A percentile compares a stretch with the other conserved stretches of the same genome.
Conservation (phyloP, 2,888 invertebrate genomes). For the Rhorus exstirpatorius region DNA sequence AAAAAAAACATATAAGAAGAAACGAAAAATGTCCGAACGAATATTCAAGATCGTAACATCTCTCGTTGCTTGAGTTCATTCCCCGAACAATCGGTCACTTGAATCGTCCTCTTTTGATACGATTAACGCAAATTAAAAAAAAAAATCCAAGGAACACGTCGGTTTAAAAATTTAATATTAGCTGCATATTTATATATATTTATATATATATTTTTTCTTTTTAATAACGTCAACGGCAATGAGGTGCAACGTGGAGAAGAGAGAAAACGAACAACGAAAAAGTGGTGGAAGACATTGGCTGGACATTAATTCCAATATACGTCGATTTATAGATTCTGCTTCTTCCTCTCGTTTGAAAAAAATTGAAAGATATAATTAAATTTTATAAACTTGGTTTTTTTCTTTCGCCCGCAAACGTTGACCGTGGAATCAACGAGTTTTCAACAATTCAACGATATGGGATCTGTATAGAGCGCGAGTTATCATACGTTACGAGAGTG, state of each 20-base stretch:
- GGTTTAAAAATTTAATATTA: constrained; percentile 1
- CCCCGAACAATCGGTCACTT: neutral
- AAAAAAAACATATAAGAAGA: constrained; percentile 17
- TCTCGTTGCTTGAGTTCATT: constrained; percentile 21
- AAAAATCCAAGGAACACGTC: neutral
- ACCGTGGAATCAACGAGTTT: constrained; percentile 30
- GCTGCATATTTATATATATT: too few species aligned
- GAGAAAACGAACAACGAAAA: constrained; percentile 13
- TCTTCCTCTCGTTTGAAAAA: neutral
- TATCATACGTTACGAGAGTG: neutral
- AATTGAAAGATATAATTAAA: neutral
- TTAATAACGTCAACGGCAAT: constrained; percentile 38
- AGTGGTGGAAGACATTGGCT: constrained; percentile 23
- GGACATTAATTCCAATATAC: constrained; percentile 7
- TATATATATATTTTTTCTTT: too few species aligned
- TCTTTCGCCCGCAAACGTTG: neutral
- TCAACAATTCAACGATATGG: constrained; percentile 40
- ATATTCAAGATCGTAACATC: constrained; percentile 7
- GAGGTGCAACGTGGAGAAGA: constrained; percentile 58
- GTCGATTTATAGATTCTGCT: neutral
- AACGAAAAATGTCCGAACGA: neutral
- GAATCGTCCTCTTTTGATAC: neutral
- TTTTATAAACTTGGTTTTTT: neutral
- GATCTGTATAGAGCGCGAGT: constrained; percentile 6
- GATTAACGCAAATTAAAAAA: neutral